A percentile compares a stretch with the other conserved stretches of the same genome.
Evolutionary conservation across 2,888 invertebrate genomes (phyloP).

Genomic region (Andrena dorsata): DNA sequence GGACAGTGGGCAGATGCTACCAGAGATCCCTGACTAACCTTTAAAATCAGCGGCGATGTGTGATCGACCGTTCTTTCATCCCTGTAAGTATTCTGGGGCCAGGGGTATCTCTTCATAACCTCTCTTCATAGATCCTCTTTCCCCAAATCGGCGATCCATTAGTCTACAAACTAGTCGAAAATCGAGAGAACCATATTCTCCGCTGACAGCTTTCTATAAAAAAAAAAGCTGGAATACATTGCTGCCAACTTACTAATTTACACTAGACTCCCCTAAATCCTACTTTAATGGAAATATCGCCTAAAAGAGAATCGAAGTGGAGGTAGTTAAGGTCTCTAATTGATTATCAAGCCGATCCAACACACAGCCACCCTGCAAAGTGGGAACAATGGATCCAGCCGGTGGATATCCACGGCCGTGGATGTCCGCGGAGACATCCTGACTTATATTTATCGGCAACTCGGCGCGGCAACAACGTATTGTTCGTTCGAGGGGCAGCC

Average conservation of each 20-base stretch:
- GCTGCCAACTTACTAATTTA: neutral
- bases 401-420: slow-evolving; percentile 32
- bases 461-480: slow-evolving; percentile 32
- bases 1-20: slow-evolving; percentile 76
- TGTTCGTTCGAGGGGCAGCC: slow-evolving; percentile 33
- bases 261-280: neutral
- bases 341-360: slow-evolving; percentile 38
- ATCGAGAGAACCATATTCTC: too few relatives aligned
- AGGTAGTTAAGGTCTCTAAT: slow-evolving; percentile 47
- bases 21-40: slow-evolving; percentile 60
- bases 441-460: slow-evolving; percentile 55
- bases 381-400: slow-evolving; percentile 42
- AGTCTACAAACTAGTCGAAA: too few relatives aligned
- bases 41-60: slow-evolving; percentile 46
- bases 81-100: neutral
- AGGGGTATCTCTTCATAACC: too few relatives aligned
- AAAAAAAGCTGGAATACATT: too few relatives aligned
- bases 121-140: too few relatives aligned
- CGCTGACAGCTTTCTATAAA: too few relatives aligned
- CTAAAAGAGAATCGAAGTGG: neutral
- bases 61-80: slow-evolving; percentile 31
- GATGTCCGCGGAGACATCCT: slow-evolving; percentile 38
- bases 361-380: slow-evolving; percentile 12
- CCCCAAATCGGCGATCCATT: too few relatives aligned
- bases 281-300: neutral